Evolutionary conservation across 1,140 invertebrate genomes (phyloP), one percentile per base, ranked within the genome.

Genomic region (Papilio machaon): DNA sequence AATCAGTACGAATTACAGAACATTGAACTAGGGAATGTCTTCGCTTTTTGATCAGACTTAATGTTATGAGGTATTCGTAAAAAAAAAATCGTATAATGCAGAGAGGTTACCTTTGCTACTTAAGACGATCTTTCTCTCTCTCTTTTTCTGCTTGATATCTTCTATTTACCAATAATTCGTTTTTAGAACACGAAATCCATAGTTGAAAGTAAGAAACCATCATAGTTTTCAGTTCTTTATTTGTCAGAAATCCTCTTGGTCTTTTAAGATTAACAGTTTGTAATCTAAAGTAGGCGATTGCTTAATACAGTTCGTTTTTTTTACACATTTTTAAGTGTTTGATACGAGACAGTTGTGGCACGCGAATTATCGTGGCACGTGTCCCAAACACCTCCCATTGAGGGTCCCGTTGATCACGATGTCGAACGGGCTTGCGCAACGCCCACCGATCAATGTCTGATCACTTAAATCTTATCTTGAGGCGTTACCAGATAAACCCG

Each of bases 331-430:
- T 30, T 73, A 78, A 54, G 46, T 73, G 64, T 77, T 70, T 35
- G 64, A 38, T 70, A 11, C n/a, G 19, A 60, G 30, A 70, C 64
- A 70, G 64, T 70, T 70, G 75, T 83, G 73, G 70, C 73, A 81
- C 67, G 73, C 79, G 82, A 82, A 80, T 80, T 84, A 83, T 86
- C 85, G 80, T 87, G 76, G 78, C 87, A 88, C 79, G 80, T 82
- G 79, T n/a, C 8, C 79, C 64, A 49, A 76, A 83, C 83, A 83
- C 85, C 85, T 86, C 85, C 86, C 79, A 87, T 83, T 89, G 89
- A 91, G 81, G 89, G 91, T 85, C 88, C 86, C 80, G 85, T 83
- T 82, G 91, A 88, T 90, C 91, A 92, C 91, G 91, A 92, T 83
- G 81, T 83, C 64, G 84, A 79, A 86, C 64, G 58, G 19, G 70